These are phyloP conservation scores for Mesaphorura yosii DNA, from an alignment of 1,140 invertebrate genomes.

Conservation along the genomic window DNA sequence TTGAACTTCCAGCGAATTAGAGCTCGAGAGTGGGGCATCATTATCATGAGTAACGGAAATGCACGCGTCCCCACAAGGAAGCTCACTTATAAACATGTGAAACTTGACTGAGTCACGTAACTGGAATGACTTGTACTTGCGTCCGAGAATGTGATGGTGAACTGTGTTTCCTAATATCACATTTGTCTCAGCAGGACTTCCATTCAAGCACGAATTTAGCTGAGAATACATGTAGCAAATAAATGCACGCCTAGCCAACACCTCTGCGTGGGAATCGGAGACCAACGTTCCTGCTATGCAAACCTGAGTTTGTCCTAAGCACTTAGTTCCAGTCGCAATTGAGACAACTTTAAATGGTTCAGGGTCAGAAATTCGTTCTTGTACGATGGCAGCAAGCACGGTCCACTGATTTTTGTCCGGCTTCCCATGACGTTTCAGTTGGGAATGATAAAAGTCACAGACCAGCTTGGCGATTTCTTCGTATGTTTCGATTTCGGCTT, in stretches of 20 bases:
- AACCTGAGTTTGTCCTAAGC: conserved; percentile 61
- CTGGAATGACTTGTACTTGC: background rate
- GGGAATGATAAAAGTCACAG: conserved; percentile 47
- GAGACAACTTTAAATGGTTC: conserved; percentile 52
- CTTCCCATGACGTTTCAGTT: conserved; percentile 69
- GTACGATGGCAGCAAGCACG: conserved; percentile 58
- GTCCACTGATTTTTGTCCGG: conserved; percentile 68
- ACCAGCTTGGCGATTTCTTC: conserved; percentile 46
- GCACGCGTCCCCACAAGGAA: conserved; percentile 89
- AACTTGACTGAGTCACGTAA: too few relatives aligned
- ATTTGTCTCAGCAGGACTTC: background rate
- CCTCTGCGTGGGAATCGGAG: conserved; percentile 85
- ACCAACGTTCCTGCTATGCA: conserved; percentile 55
- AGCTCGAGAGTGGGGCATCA: too few relatives aligned
- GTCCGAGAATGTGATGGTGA: background rate
- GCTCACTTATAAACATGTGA: conserved; percentile 75
- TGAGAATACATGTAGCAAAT: conserved; percentile 61
- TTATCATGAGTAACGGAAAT: conserved; percentile 49
- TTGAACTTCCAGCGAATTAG: too few relatives aligned
- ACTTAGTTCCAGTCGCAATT: conserved; percentile 81
- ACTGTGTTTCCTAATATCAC: background rate
- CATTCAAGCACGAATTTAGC: conserved; percentile 33
- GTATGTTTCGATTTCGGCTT: background rate
- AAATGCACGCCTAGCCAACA: conserved; percentile 69
- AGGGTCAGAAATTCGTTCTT: conserved; percentile 34